Base-by-base conservation (phyloP, 2,888 invertebrate genomes). In the Halictus ligatus region DNA sequence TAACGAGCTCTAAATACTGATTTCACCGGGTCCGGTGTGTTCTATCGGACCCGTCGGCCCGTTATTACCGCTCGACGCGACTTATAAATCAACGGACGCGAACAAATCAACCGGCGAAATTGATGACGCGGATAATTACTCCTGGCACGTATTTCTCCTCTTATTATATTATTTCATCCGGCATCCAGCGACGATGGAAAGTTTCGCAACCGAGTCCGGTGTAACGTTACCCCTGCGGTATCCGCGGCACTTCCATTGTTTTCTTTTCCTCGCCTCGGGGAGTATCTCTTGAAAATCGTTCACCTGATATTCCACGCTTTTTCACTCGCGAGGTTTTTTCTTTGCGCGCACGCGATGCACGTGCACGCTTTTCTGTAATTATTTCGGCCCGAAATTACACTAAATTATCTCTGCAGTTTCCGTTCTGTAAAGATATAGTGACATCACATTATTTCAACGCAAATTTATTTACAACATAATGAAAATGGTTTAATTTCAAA, bases 1-100 rank as follows among this genome's bases (percentile, higher is more conserved):
- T 80, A 83, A 88, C 81, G 87, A 89, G 75, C 58, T 13, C 54
- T 86, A 89, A 88, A 79, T 81, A 84, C 75, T 80, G 81, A 88
- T 76, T 83, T 85, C 82, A 77, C 75, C 58, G n/a, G 10, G 25
- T n/a, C 13, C 29, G 0, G 35, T 29, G 48, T 40, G 73, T 60
- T 73, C 35, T 75, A 48, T 69, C 50, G 75, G 43, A 48, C 67
- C 43, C 67, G n/a, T 74, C 73, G 60, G 67, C 25, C 48, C 64
- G 40, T 46, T 29, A 35, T 79, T 85, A 46, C 60, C 40, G n/a
- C 35, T 40, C 13, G 40, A 40, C 29, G 40, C 54, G 21, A 25
- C 71, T 73, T 48, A 46, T 73, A 78, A 78, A 75, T 80, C 74
- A 60, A 77, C 73, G 58, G 58, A 46, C 71, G 75, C 48, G 64